Percentiles rank a stretch among this genome's conserved stretches.
Evolutionary conservation across 2,888 invertebrate species (phyloP).

Genomic region (Polia nebulosa): DNA sequence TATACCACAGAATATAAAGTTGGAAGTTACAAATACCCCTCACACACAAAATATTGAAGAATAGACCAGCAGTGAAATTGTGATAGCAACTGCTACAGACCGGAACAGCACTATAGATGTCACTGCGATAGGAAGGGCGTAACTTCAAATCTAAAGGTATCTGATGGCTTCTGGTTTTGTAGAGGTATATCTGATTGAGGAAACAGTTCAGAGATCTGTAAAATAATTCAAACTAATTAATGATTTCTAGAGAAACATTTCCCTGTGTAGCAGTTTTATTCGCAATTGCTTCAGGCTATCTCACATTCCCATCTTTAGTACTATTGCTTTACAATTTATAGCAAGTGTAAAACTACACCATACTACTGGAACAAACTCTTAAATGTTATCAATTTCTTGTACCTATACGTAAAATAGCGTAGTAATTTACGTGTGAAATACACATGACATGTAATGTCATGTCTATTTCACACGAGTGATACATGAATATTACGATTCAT

Average conservation of each 20-base stretch:
- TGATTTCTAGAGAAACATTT: slow-evolving; percentile 3
- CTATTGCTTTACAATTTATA: slow-evolving; percentile 3
- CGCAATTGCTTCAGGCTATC: slow-evolving; percentile 9
- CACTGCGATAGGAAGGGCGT: too few relatives aligned
- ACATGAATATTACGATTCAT: too few relatives aligned
- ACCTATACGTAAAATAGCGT: background rate
- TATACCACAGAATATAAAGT: slow-evolving; percentile 79
- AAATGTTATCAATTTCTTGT: background rate
- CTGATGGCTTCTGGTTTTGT: background rate
- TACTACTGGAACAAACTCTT: background rate
- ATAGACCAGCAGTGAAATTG: slow-evolving; percentile 73
- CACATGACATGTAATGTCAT: too few relatives aligned
- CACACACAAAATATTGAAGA: slow-evolving; percentile 71
- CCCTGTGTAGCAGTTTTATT: slow-evolving; percentile 22
- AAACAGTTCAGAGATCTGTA: background rate
- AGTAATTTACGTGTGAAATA: too few relatives aligned
- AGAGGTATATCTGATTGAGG: background rate
- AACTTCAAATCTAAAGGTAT: background rate
- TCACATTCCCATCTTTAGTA: slow-evolving; percentile 24
- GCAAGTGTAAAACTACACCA: background rate
- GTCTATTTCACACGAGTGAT: too few relatives aligned
- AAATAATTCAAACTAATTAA: slow-evolving; percentile 1
- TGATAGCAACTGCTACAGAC: slow-evolving; percentile 79
- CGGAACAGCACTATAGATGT: slow-evolving; percentile 63
- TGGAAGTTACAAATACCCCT: slow-evolving; percentile 82